phyloP scores from a whole-genome alignment of 53 echinoderm and acorn worm genomes.

The Zoroaster sp. region DNA sequence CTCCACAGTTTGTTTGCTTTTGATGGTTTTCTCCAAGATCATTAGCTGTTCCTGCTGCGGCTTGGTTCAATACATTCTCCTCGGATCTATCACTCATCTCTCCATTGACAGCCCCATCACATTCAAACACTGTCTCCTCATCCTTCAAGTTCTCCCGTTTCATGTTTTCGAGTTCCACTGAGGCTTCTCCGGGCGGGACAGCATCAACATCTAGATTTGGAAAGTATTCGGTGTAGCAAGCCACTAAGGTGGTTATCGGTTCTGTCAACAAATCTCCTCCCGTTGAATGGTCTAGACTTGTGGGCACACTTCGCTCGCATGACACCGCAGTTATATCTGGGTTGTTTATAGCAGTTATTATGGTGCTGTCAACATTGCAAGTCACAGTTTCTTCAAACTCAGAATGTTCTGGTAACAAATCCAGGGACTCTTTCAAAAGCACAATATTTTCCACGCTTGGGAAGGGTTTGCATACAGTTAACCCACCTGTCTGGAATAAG shows the following conservation, averaged over 20 bases:
- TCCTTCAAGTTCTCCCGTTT: conserved; percentile 3
- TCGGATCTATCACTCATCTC: background rate
- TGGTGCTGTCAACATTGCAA: background rate
- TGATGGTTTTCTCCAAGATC: background rate
- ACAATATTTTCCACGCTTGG: background rate
- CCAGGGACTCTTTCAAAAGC: background rate
- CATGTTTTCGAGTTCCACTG: conserved; percentile 21
- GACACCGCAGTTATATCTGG: conserved; percentile 8
- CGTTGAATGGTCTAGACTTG: background rate
- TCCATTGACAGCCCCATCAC: conserved; percentile 29
- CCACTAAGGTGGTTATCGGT: conserved; percentile 52
- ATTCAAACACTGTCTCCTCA: background rate
- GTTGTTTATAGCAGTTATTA: background rate
- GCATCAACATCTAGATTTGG: conserved; percentile 56
- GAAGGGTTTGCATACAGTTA: background rate
- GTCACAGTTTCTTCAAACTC: background rate
- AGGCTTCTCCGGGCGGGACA: conserved; percentile 44
- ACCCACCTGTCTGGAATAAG: background rate
- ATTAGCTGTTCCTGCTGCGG: background rate
- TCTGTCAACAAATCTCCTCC: background rate
- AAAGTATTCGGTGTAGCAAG: conserved; percentile 48
- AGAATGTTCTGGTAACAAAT: background rate
- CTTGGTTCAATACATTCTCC: background rate
- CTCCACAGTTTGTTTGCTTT: background rate
- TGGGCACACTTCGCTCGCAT: background rate